phyloP scores from a whole-genome alignment of 2,888 invertebrate genomes.

The Pristionchus entomophagus region DNA sequence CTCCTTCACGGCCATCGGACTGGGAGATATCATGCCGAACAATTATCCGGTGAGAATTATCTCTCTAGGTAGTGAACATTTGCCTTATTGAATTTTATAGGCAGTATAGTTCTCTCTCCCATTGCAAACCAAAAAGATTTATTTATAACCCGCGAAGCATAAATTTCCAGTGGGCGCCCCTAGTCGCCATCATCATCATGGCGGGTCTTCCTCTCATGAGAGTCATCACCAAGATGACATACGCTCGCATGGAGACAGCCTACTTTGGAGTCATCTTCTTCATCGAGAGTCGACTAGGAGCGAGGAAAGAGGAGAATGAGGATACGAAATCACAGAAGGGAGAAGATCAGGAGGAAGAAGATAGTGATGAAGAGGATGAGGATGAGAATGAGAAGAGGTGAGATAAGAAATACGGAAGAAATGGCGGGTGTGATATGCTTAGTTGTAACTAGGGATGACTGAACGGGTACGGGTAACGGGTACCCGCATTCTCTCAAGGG shows the following conservation, averaged over 20 bases:
- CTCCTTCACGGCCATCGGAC: slow-evolving; percentile 22
- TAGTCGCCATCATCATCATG: background rate
- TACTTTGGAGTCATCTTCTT: background rate
- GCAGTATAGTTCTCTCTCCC: background rate
- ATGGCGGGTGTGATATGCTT: no score
- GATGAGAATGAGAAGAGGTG: slow-evolving; percentile 28
- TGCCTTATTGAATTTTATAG: no score
- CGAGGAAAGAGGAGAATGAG: background rate
- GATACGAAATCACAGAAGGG: background rate
- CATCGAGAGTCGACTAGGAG: background rate
- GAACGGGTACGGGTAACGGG: no score
- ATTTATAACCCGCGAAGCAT: background rate
- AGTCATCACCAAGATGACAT: slow-evolving; percentile 7
- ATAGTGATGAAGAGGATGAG: background rate
- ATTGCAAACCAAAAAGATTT: background rate
- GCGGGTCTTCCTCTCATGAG: slow-evolving; percentile 27
- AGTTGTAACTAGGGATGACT: no score
- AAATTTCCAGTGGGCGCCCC: slow-evolving; percentile 8
- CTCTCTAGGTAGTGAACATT: background rate
- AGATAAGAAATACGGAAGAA: no score
- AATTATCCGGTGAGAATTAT: background rate
- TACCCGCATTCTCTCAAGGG: no score
- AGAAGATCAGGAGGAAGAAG: background rate
- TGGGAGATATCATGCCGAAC: slow-evolving; percentile 41
- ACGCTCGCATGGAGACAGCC: background rate